Percentiles rank a stretch among this genome's conserved stretches.
These are phyloP conservation scores for Nylanderia fulva DNA, from an alignment of 1,140 invertebrate species.

Conservation along the genomic window DNA sequence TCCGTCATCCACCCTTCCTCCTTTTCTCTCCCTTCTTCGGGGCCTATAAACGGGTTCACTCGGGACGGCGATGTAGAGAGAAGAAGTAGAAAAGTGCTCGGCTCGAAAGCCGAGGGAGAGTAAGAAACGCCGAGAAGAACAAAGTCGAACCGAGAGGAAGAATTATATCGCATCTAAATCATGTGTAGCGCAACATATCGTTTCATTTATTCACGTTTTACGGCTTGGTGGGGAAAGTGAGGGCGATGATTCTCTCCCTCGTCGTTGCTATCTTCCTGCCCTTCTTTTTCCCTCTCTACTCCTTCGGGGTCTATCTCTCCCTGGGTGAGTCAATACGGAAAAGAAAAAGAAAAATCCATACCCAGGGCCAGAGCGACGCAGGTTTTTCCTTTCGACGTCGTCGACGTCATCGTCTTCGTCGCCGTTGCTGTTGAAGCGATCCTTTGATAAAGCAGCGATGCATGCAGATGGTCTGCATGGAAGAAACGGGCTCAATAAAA, in stretches of 20 bases:
- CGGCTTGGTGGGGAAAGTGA: background rate
- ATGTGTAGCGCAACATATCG: conserved; percentile 47
- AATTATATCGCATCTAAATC: conserved; percentile 69
- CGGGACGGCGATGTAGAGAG: background rate
- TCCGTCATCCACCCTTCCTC: conserved; percentile 1
- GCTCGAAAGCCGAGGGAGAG: background rate
- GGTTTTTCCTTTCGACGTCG: conserved; percentile 32
- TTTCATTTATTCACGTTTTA: conserved; percentile 47
- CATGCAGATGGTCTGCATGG: conserved; percentile 62
- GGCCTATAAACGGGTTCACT: conserved; percentile 47
- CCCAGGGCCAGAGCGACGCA: background rate
- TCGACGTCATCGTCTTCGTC: conserved; percentile 10
- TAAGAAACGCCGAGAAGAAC: conserved; percentile 35
- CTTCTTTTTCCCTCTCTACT: background rate
- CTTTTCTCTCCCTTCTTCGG: background rate
- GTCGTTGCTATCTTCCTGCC: background rate
- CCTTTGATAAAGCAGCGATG: conserved; percentile 68
- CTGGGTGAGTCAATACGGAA: conserved; percentile 40
- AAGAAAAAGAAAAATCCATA: conserved; percentile 47
- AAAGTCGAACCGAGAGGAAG: conserved; percentile 50
- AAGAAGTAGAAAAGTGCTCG: background rate
- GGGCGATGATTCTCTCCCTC: background rate
- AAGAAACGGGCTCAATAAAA: conserved; percentile 63
- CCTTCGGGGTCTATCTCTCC: background rate
- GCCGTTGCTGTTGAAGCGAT: conserved; percentile 57